These are phyloP conservation scores for Microtus oregoni DNA, from an alignment of 2,113 vertebrate genomes.

Conservation along the genomic window DNA sequence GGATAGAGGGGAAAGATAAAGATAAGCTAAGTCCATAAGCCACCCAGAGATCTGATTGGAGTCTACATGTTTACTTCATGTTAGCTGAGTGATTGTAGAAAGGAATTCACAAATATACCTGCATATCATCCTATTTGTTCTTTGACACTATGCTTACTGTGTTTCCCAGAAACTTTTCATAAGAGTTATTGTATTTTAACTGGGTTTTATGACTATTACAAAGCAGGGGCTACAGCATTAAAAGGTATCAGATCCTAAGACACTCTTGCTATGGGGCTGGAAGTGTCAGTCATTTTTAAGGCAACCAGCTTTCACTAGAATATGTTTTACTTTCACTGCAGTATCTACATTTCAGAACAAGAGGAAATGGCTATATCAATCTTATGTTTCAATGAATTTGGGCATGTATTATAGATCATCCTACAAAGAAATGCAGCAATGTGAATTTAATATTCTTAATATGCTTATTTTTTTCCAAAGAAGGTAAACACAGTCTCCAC, in stretches of 20 bases:
- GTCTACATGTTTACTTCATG: constrained; percentile 40
- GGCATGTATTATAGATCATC: neutral
- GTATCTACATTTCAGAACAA: neutral
- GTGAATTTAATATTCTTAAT: constrained; percentile 15
- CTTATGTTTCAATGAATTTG: constrained; percentile 34
- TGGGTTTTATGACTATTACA: neutral
- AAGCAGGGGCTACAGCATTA: neutral
- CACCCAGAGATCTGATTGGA: neutral
- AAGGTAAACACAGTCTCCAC: constrained; percentile 20
- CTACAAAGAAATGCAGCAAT: neutral
- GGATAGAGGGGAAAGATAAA: constrained; percentile 12
- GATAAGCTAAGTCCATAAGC: constrained; percentile 12
- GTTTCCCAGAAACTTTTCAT: constrained; percentile 3
- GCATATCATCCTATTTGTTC: neutral
- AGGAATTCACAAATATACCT: constrained; percentile 5
- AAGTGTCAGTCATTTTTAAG: neutral
- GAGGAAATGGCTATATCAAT: neutral
- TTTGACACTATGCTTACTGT: neutral
- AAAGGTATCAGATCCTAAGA: neutral
- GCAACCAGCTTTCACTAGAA: neutral
- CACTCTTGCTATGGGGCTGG: neutral
- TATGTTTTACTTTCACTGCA: neutral
- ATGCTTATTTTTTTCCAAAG: neutral
- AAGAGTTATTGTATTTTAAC: constrained; percentile 27
- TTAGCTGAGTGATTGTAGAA: neutral